phyloP scores from a whole-genome alignment of 64 coral and sea anemone species.

The Montipora efflorescens region DNA sequence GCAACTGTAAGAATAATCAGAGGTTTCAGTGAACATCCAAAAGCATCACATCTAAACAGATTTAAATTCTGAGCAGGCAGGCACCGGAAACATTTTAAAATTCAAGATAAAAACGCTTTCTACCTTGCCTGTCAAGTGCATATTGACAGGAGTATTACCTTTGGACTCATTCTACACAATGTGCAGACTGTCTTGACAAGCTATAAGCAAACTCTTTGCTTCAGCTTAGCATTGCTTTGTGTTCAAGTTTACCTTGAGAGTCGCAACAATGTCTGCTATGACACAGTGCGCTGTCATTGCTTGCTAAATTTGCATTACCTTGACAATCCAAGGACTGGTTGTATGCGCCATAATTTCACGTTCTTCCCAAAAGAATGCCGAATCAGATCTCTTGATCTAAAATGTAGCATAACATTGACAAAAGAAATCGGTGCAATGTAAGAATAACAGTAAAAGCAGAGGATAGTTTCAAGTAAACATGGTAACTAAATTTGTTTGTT shows the following conservation, averaged over 20 bases:
- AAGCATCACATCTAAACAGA: neutral
- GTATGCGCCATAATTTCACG: slow-evolving; percentile 98
- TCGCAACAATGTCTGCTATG: neutral
- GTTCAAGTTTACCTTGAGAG: neutral
- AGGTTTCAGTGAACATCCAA: neutral
- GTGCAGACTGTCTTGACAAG: neutral
- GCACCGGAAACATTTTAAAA: neutral
- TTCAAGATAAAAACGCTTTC: neutral
- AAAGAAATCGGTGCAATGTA: neutral
- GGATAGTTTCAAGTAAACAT: neutral
- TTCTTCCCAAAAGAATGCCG: slow-evolving; percentile 99
- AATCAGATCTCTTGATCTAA: slow-evolving; percentile 98
- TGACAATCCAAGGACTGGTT: slow-evolving; percentile 93
- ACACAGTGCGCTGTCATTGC: neutral
- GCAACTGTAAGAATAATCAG: slow-evolving; percentile 68
- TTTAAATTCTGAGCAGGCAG: neutral
- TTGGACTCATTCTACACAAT: neutral
- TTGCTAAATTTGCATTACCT: slow-evolving; percentile 56
- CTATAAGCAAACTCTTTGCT: neutral
- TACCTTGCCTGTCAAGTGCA: neutral
- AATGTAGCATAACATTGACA: neutral
- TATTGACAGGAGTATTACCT: neutral
- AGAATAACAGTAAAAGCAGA: neutral
- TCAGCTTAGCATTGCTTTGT: neutral
- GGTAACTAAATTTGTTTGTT: neutral